Base-by-base conservation (phyloP, 2,113 vertebrate species). In the Prochilodus magdalenae region DNA sequence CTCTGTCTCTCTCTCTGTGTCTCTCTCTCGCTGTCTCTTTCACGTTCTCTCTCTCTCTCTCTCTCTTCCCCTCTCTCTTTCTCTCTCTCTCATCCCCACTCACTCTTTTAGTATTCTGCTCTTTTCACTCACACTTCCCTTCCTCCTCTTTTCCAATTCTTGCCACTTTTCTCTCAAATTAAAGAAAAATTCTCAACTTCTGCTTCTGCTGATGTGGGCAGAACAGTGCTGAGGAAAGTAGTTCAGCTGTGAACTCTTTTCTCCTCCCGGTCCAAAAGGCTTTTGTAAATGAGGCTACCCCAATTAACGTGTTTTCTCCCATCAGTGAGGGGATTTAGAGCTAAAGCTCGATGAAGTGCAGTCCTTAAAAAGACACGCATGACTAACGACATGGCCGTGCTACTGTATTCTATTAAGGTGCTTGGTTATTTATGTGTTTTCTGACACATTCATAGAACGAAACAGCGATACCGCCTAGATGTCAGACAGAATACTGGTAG, bases 131-230 rank as follows among this genome's bases (percentile, higher is more conserved):
- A 26, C 5, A 16, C 10, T 69, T 51, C 59, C 16, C 27, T 77
- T 30, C 18, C 26, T 69, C 4, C 29, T 55, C 33, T 26, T 33
- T 63, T 65, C 2, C 10, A 30, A 24, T 77, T 63, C 29, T 51
- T 5, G 36, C 60, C 1, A 27, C 73, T 14, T 69, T 44, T 73
- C 59, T 73, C 59, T 78, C 47, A 65, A 27, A 33, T 65, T 26
- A 55, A 57, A n/a, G n/a, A n/a, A 44, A 70, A 27, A 55, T 18
- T 57, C 49, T 22, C 4, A 83, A 83, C 76, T 79, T 74, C 6
- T 51, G 69, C 55, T 83, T 79, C 73, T 83, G 81, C 67, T 73
- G 70, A 76, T 75, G 73, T 70, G 51, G 5, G 63, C 73, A 82
- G 63, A 83, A 83, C 75, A 65, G 49, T 12, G 16, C 71, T 81